Conservation (phyloP, 2,888 invertebrate species). For the Nezara viridula region DNA sequence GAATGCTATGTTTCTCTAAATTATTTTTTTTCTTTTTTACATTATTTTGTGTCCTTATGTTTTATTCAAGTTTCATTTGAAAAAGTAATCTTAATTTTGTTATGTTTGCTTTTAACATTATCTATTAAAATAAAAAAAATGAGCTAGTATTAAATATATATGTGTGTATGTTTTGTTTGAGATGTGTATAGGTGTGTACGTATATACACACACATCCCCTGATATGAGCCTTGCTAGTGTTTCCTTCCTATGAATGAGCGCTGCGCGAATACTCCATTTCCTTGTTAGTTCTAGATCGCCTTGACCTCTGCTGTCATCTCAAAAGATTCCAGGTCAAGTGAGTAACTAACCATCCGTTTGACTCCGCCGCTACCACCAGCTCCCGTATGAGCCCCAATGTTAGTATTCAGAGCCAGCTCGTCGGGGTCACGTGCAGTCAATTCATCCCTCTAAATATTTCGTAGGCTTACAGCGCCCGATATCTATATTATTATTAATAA, state of each 20-base stretch:
- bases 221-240: neutral
- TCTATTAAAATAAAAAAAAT: too few species aligned
- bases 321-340: slow-evolving; percentile 29
- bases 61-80: too few species aligned
- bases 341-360: neutral
- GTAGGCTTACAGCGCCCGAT: neutral
- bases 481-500: neutral
- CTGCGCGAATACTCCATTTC: neutral
- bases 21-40: too few species aligned
- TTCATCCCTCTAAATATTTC: neutral
- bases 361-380: neutral
- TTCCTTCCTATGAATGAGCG: neutral
- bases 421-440: neutral
- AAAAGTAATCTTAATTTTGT: too few species aligned
- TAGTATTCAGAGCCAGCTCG: neutral
- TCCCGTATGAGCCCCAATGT: neutral
- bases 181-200: too few species aligned
- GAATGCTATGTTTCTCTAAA: too few species aligned
- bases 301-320: slow-evolving; percentile 15
- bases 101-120: too few species aligned
- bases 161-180: too few species aligned
- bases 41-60: too few species aligned
- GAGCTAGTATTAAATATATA: too few species aligned
- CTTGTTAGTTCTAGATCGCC: neutral
- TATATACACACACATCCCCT: neutral